A percentile compares a stretch with the other conserved stretches of the same genome.
Conservation (phyloP, 1,140 invertebrate species). For the Caerostris darwini region DNA sequence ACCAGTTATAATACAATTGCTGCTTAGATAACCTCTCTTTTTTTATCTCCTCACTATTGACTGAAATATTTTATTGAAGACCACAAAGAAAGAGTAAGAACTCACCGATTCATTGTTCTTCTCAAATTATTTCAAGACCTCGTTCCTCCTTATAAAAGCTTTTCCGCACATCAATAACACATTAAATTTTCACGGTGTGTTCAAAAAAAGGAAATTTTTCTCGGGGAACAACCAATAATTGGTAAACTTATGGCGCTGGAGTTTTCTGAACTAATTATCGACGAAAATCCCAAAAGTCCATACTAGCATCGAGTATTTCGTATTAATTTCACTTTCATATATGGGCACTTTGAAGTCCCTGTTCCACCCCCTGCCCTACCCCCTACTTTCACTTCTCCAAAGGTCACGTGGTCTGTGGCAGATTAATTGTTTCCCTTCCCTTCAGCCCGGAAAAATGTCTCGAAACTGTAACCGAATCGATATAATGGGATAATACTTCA, state of each 20-base stretch:
- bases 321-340: conserved; percentile 66
- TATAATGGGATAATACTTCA: conserved; percentile 75
- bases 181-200: conserved; percentile 59
- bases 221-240: conserved; percentile 63
- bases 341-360: not conserved
- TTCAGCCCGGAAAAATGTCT: conserved; percentile 57
- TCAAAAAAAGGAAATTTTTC: conserved; percentile 24
- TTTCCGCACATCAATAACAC: conserved; percentile 61
- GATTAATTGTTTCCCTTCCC: conserved; percentile 60
- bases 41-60: too few species aligned
- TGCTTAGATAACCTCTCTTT: not conserved
- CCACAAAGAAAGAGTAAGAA: not conserved
- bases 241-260: conserved; percentile 47
- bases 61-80: not conserved
- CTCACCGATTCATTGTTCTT: not conserved
- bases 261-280: conserved; percentile 70
- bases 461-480: conserved; percentile 73
- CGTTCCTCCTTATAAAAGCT: not conserved
- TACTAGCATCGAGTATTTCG: conserved; percentile 30
- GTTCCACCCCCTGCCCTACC: not conserved
- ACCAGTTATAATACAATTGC: not conserved
- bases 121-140: not conserved
- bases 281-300: conserved; percentile 64
- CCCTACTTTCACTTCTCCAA: not conserved
- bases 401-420: conserved; percentile 45